Evolutionary conservation across 2,888 invertebrate species (phyloP), one percentile per base, ranked within the genome.

Genomic region (Eilema griseolum): DNA sequence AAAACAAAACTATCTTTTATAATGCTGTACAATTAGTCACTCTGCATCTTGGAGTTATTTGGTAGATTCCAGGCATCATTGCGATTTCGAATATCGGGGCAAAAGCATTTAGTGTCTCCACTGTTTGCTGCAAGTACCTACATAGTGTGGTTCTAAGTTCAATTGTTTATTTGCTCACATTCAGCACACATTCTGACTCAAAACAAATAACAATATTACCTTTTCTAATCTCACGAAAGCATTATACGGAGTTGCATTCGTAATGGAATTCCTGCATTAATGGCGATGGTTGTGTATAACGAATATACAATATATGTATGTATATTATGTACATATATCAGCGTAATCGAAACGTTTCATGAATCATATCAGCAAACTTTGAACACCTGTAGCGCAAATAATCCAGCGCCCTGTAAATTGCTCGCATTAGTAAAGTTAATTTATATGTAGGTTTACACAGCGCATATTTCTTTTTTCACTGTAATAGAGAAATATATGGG

Each of bases 241-340:
- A 52, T 52, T 52, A 52, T 52, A n/a, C 52, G n/a, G 52, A 52
- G 52, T 52, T 52, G 52, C 52, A 52, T 52, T 52, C 52, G 52
- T 52, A n/a, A 52, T 52, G 52, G 52, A 52, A 52, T 52, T 52
- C 52, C 52, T 20, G 52, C 20, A 52, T 52, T 46, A 46, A 46
- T 52, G 52, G n/a, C 52, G 52, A 52, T 52, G n/a, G 7, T 52
- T 52, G 52, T 52, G n/a, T 52, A 52, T 16, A 52, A 52, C 52
- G n/a, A 52, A n/a, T 52, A n/a, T 52, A 52, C 52, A 52, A n/a
- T 52, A 52, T 46, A 37, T 37, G 33, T 10, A 10, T 12, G 41
- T 16, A 41, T 12, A 41, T 41, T 20, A 52, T n/a, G 20, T 20
- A 20, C 46, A 46, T 52, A 52, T 52, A 52, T 52, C 52, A n/a